Evolutionary conservation across 2,888 invertebrate species (phyloP).

Genomic region (Leuctra nigra): DNA sequence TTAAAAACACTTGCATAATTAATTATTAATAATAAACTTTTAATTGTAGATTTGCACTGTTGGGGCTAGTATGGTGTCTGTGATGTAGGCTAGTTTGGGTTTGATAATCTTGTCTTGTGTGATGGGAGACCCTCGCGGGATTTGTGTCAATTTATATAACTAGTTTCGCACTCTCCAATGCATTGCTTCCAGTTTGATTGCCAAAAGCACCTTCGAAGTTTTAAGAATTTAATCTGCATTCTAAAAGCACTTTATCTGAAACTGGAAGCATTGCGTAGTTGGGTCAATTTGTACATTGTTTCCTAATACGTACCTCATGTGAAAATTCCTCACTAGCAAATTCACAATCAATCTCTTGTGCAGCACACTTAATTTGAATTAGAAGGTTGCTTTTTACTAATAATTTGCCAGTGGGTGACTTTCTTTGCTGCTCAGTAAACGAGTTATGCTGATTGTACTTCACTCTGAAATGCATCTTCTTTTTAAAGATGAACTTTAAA

Average conservation of each 20-base stretch:
- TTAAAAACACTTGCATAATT: neutral
- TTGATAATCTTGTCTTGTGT: conserved; percentile 19
- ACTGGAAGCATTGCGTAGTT: conserved; percentile 12
- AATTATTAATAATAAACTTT: conserved; percentile 14
- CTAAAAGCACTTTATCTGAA: too few species aligned
- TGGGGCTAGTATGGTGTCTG: conserved; percentile 21
- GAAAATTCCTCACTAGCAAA: conserved; percentile 26
- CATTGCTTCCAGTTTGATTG: too few species aligned
- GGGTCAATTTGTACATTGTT: conserved; percentile 20
- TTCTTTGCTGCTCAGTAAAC: conserved; percentile 14
- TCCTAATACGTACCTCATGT: conserved; percentile 18
- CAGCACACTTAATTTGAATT: conserved; percentile 23
- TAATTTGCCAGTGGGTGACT: conserved; percentile 20
- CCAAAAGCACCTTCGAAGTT: too few species aligned
- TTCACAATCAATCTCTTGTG: conserved; percentile 22
- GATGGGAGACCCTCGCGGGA: too few species aligned
- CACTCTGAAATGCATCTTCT: neutral
- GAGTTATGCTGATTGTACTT: neutral
- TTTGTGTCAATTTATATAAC: too few species aligned
- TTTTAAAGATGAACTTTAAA: neutral
- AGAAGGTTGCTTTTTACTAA: conserved; percentile 23
- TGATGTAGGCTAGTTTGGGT: conserved; percentile 19
- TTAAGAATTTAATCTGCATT: too few species aligned
- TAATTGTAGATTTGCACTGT: conserved; percentile 18
- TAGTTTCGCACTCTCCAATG: too few species aligned